These are phyloP conservation scores for Vanessa cardui DNA, from an alignment of 2,888 invertebrate genomes.

Conservation along the genomic window DNA sequence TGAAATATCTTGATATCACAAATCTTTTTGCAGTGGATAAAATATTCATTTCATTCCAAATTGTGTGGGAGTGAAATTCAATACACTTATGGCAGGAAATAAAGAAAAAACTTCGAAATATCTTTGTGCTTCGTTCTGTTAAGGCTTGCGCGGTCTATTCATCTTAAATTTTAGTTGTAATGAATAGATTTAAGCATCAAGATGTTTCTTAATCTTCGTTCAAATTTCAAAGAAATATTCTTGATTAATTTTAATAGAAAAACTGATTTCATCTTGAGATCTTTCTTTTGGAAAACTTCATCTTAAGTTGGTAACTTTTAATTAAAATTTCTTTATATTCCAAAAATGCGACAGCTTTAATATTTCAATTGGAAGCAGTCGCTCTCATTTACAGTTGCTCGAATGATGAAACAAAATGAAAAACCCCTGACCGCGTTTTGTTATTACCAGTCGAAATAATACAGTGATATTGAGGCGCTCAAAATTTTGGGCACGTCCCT, in stretches of 20 bases:
- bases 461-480: conserved; percentile 60
- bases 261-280: conserved; percentile 9
- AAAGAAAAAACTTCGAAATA: conserved; percentile 26
- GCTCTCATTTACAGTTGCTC: conserved; percentile 27
- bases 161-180: conserved; percentile 27
- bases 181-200: conserved; percentile 23
- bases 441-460: conserved; percentile 69
- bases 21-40: conserved; percentile 35
- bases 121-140: conserved; percentile 26
- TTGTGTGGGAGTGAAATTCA: conserved; percentile 42
- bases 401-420: conserved; percentile 36
- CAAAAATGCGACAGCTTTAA: conserved; percentile 15
- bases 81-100: conserved; percentile 30
- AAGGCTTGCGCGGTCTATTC: conserved; percentile 22
- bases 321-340: conserved; percentile 22
- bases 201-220: conserved; percentile 17
- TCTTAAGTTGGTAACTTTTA: conserved; percentile 19
- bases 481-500: conserved; percentile 71
- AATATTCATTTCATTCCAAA: conserved; percentile 37
- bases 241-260: conserved; percentile 2
- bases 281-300: conserved; percentile 10
- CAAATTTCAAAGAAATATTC: conserved; percentile 16
- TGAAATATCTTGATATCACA: conserved; percentile 34
- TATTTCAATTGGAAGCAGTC: conserved; percentile 18
- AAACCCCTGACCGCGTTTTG: conserved; percentile 48